Evolutionary conservation across 2,888 invertebrate species (phyloP), one percentile per base, ranked within the genome.

Genomic region (Rhyacophila evoluta): DNA sequence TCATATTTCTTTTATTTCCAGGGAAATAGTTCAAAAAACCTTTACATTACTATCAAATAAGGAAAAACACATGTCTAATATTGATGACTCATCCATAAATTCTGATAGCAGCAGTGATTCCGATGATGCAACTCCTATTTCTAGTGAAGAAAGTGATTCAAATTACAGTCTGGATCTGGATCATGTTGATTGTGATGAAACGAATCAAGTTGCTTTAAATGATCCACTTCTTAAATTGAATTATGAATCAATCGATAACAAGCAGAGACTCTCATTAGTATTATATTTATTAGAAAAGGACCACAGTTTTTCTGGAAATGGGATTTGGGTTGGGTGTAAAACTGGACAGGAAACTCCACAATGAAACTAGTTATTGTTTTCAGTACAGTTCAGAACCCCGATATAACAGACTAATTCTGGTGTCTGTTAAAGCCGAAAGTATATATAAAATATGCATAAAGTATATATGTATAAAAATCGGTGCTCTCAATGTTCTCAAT

Each of bases 251-350:
- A 55, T 55, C 25, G 10, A 55, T 19, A 55, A 12, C 5, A 55
- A 55, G 19, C 55, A 55, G 12, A 55, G 19, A 55, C 25, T 55
- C 8, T 55, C 55, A 1, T 10, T 90, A 77, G 84, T 85, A 12
- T 82, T 89, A 19, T 90, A 90, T 86, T 83, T 86, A 78, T 84
- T 90, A 69, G 89, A 90, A 84, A 89, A 86, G 84, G 86, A 87
- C 36, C 88, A 89, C 84, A 88, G 89, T 83, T 89, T 89, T 84
- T 85, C 86, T 82, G 89, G 89, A 28, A 89, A 89, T 86, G 89
- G 89, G 72, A 86, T 90, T 1, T 90, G 89, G 89, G 19, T 19
- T 6, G 25, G 28, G n/a, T 41, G 8, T n/a, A 73, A 73, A 41
- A n/a, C 12, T 1, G 10, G 15, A 10, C 10, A 19, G 8, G 25